phyloP scores from a whole-genome alignment of 2,113 vertebrate genomes.

The Ctenodactylus gundi region DNA sequence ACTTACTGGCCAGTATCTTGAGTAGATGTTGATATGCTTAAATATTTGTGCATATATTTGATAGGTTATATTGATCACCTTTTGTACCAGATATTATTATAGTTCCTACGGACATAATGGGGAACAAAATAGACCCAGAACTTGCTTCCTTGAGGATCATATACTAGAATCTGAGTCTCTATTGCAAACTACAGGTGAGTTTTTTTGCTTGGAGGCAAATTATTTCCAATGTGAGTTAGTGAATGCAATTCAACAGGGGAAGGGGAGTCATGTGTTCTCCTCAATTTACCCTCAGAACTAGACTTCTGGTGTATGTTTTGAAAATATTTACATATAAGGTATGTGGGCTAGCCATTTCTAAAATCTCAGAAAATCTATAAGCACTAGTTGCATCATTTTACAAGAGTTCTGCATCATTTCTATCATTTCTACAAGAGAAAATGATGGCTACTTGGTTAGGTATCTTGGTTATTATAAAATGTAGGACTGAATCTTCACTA shows the following conservation, averaged over 20 bases:
- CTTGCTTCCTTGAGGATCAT: not conserved
- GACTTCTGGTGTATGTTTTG: not conserved
- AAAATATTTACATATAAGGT: slow-evolving; percentile 27
- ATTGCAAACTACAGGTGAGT: not conserved
- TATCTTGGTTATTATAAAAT: not conserved
- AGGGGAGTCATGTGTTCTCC: not conserved
- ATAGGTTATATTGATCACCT: not conserved
- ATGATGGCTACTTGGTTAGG: not conserved
- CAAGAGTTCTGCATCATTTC: no score
- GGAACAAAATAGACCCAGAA: not conserved
- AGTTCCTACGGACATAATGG: not conserved
- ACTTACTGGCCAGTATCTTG: not conserved
- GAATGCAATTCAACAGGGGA: not conserved
- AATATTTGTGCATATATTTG: not conserved
- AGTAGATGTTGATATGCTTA: not conserved
- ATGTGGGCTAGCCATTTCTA: not conserved
- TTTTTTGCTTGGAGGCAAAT: not conserved
- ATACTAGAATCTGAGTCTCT: not conserved
- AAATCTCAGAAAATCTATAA: not conserved
- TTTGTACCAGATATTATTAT: not conserved
- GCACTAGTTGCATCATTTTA: no score
- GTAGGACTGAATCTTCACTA: not conserved
- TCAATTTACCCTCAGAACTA: not conserved
- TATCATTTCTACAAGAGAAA: not conserved
- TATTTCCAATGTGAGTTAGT: slow-evolving; percentile 17